These are phyloP conservation scores for Tylochromis polylepis DNA, from an alignment of 2,113 vertebrate species.

Conservation along the genomic window DNA sequence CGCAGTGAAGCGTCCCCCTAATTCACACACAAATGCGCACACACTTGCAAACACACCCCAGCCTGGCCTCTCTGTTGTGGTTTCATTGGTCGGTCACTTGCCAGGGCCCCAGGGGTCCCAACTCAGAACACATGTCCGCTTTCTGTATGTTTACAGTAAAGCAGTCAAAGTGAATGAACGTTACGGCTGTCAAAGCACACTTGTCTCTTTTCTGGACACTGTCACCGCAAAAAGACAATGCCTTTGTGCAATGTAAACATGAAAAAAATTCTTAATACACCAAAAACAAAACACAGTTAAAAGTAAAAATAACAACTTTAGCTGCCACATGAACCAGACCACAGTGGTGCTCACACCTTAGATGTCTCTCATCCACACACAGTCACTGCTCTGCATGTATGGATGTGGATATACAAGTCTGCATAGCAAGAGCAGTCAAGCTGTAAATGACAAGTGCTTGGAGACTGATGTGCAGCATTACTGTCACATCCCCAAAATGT, in stretches of 20 bases:
- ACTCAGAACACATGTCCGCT: slow-evolving; percentile 67
- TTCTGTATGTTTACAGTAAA: slow-evolving; percentile 61
- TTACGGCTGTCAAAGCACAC: slow-evolving; percentile 44
- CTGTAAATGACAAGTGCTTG: not conserved
- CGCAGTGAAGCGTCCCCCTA: slow-evolving; percentile 2
- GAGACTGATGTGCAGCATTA: not conserved
- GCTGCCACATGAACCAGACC: not conserved
- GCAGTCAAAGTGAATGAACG: slow-evolving; percentile 51
- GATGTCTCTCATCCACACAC: not conserved
- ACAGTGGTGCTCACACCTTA: not conserved
- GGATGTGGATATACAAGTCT: not conserved
- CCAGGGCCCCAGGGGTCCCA: slow-evolving; percentile 58
- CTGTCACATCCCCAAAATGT: not conserved
- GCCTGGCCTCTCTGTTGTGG: slow-evolving; percentile 61
- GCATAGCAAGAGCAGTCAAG: not conserved
- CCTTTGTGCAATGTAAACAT: not conserved
- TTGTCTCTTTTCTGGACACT: slow-evolving; percentile 42
- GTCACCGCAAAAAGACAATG: slow-evolving; percentile 18
- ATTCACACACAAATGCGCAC: slow-evolving; percentile 4
- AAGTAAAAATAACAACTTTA: not conserved
- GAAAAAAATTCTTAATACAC: not conserved
- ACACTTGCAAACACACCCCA: not conserved
- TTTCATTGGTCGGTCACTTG: slow-evolving; percentile 63
- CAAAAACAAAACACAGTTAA: not conserved
- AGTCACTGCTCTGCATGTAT: not conserved